phyloP scores from a whole-genome alignment of 2,797 vertebrate species.

The Crenichthys baileyi region DNA sequence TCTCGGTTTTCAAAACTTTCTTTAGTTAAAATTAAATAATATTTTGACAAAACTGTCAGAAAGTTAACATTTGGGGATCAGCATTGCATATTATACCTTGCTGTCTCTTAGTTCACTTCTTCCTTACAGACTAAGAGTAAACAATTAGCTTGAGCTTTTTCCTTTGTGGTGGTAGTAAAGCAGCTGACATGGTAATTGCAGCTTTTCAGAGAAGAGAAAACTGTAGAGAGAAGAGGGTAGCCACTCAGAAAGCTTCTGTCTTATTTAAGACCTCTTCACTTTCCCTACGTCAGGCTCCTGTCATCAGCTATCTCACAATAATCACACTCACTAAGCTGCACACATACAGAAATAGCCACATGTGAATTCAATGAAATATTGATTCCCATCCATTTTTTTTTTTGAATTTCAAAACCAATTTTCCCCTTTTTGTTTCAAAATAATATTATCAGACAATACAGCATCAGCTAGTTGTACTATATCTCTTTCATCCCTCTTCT shows the following conservation, averaged over 20 bases:
- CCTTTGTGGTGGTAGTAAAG: slow-evolving; percentile 57
- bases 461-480: slow-evolving; percentile 36
- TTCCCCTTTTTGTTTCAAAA: slow-evolving; percentile 53
- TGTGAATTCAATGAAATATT: slow-evolving; percentile 41
- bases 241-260: slow-evolving; percentile 60
- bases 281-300: slow-evolving; percentile 54
- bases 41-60: slow-evolving; percentile 41
- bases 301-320: slow-evolving; percentile 63
- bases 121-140: slow-evolving; percentile 48
- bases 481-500: slow-evolving; percentile 30
- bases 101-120: slow-evolving; percentile 17
- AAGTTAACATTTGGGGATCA: slow-evolving; percentile 31
- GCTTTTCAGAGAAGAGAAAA: slow-evolving; percentile 61
- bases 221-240: slow-evolving; percentile 46
- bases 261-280: slow-evolving; percentile 71
- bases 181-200: slow-evolving; percentile 74
- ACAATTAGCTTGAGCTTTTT: slow-evolving; percentile 71
- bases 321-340: slow-evolving; percentile 55
- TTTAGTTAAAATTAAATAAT: slow-evolving; percentile 15
- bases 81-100: slow-evolving; percentile 36
- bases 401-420: slow-evolving; percentile 44
- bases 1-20: not conserved
- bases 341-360: slow-evolving; percentile 20
- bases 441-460: slow-evolving; percentile 37
- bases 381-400: slow-evolving; percentile 50